A percentile compares a stretch with the other conserved stretches of the same genome.
Conservation (phyloP, 2,888 invertebrate genomes). For the Poecilobothrus nobilitatus region DNA sequence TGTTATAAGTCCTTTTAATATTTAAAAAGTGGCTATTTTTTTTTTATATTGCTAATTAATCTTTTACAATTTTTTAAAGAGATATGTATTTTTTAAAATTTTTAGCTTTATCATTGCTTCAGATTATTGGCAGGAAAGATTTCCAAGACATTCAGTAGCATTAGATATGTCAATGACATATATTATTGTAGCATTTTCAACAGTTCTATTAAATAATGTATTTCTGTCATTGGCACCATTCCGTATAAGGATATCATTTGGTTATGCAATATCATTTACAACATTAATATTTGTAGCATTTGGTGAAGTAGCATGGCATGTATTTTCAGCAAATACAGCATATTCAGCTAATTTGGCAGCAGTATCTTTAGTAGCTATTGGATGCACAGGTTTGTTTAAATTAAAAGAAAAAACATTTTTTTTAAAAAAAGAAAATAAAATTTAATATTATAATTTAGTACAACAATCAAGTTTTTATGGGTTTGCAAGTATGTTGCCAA, state of each 20-base stretch:
- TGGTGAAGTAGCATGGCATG: slow-evolving; percentile 79
- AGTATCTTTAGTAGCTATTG: slow-evolving; percentile 76
- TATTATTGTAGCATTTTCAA: slow-evolving; percentile 79
- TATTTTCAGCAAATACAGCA: slow-evolving; percentile 67
- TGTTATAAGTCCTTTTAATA: too few relatives aligned
- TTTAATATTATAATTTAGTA: slow-evolving; percentile 43
- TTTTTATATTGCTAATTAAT: too few relatives aligned
- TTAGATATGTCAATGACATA: slow-evolving; percentile 90
- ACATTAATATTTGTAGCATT: slow-evolving; percentile 76
- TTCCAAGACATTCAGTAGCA: slow-evolving; percentile 76
- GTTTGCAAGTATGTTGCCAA: slow-evolving; percentile 82
- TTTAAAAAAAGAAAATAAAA: background rate
- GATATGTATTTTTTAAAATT: too few relatives aligned
- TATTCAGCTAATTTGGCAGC: slow-evolving; percentile 77
- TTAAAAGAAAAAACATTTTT: background rate
- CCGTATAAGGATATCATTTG: slow-evolving; percentile 78
- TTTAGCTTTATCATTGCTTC: slow-evolving; percentile 84
- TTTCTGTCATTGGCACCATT: slow-evolving; percentile 73
- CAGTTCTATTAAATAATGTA: slow-evolving; percentile 77
- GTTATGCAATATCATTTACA: slow-evolving; percentile 71
- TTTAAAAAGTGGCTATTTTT: too few relatives aligned
- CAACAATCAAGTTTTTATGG: slow-evolving; percentile 94
- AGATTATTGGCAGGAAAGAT: slow-evolving; percentile 81
- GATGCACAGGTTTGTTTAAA: slow-evolving; percentile 54
- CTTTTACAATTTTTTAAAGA: too few relatives aligned